Percentiles rank a stretch among this genome's conserved stretches.
Conservation (phyloP, 2,797 vertebrate genomes). For the Lagocephalus sceleratus region DNA sequence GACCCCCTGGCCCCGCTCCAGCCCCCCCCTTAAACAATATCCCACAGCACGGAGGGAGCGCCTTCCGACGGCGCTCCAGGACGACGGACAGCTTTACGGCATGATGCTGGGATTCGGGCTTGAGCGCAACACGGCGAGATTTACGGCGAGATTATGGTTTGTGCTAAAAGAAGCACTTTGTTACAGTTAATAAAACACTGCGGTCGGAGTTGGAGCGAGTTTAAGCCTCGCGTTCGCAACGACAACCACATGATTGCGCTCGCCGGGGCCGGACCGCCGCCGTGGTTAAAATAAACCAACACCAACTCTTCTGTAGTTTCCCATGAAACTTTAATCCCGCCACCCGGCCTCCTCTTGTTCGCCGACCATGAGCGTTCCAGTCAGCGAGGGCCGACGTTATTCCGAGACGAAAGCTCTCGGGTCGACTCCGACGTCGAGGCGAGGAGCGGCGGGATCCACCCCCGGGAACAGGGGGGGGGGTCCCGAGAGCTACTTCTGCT, state of each 20-base stretch:
- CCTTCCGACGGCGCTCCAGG: too few species aligned
- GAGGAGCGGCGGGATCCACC: too few species aligned
- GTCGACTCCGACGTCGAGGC: too few species aligned
- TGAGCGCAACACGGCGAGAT: not conserved
- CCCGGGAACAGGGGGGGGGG: too few species aligned
- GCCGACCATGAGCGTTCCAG: not conserved
- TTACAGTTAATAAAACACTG: constrained; percentile 3
- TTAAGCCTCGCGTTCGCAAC: not conserved
- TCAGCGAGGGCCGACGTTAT: too few species aligned
- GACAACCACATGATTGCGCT: not conserved
- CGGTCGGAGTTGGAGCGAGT: not conserved
- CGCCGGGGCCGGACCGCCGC: not conserved
- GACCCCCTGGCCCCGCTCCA: too few species aligned
- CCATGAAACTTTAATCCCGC: not conserved
- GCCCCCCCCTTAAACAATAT: too few species aligned
- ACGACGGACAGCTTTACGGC: too few species aligned
- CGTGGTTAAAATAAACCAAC: constrained; percentile 1
- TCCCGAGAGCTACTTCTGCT: too few species aligned
- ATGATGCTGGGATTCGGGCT: too few species aligned
- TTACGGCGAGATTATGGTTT: not conserved
- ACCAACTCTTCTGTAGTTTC: not conserved
- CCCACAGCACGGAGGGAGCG: too few species aligned
- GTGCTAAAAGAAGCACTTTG: not conserved
- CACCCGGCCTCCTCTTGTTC: not conserved
- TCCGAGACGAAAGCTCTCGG: too few species aligned